These are phyloP conservation scores for Cynocephalus volans DNA, from an alignment of 2,113 vertebrate species.

Conservation along the genomic window DNA sequence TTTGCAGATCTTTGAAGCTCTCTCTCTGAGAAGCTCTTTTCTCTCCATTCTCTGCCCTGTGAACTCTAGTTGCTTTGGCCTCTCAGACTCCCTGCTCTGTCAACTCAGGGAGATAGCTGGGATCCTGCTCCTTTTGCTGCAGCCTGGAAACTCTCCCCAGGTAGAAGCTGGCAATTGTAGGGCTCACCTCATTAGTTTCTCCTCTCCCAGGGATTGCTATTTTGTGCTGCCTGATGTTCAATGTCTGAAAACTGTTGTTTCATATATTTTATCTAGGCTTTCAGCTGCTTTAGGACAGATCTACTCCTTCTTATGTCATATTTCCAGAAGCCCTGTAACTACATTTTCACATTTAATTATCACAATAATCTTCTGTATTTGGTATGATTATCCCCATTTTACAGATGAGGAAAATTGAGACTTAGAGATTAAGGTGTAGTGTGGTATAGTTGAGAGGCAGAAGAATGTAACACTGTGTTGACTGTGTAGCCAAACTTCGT, in stretches of 20 bases:
- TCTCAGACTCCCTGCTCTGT: conserved; percentile 3
- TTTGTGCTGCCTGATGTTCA: conserved; percentile 70
- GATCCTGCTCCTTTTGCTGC: background rate
- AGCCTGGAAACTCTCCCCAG: conserved; percentile 68
- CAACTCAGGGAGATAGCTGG: conserved; percentile 46
- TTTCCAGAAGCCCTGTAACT: conserved; percentile 39
- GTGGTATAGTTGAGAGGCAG: background rate
- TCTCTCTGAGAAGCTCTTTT: background rate
- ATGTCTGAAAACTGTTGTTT: conserved; percentile 65
- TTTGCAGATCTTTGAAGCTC: conserved; percentile 2
- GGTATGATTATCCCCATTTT: conserved; percentile 26
- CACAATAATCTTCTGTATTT: background rate
- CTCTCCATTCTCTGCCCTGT: conserved; percentile 43
- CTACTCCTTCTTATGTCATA: background rate
- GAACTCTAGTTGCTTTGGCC: background rate
- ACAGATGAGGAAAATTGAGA: conserved; percentile 56
- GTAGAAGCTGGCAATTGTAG: conserved; percentile 43
- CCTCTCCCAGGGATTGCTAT: conserved; percentile 67
- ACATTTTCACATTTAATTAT: conserved; percentile 46
- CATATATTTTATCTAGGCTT: conserved; percentile 57
- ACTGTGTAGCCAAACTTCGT: background rate
- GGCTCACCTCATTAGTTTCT: conserved; percentile 71
- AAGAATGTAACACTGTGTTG: background rate
- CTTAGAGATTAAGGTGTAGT: background rate
- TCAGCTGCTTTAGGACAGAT: conserved; percentile 45